Evolutionary conservation across 23 tunicate species (phyloP).

Genomic region (Trididemnum nubilum): DNA sequence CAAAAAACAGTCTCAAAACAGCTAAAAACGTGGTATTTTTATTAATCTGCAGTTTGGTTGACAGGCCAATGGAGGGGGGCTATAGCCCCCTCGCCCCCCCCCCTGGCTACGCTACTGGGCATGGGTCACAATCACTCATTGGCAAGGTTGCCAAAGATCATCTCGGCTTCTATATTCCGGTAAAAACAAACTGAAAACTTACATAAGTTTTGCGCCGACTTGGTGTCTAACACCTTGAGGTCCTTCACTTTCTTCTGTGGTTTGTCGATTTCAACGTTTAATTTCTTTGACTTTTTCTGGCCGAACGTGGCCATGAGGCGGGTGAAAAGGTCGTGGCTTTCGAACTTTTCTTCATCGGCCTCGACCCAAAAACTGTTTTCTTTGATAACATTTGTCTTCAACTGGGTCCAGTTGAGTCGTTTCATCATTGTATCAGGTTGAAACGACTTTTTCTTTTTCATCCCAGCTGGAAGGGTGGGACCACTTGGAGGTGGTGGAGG

Average conservation of each 20-base stretch:
- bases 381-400: slow-evolving; percentile 40
- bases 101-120: too few species aligned
- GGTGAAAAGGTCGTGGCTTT: slow-evolving; percentile 73
- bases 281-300: slow-evolving; percentile 78
- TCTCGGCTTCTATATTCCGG: neutral
- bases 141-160: neutral
- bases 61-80: too few species aligned
- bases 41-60: too few species aligned
- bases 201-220: slow-evolving; percentile 91
- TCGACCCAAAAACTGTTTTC: slow-evolving; percentile 62
- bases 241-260: slow-evolving; percentile 93
- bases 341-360: slow-evolving; percentile 75
- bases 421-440: slow-evolving; percentile 91
- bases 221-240: slow-evolving; percentile 76
- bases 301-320: slow-evolving; percentile 86
- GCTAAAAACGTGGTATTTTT: too few species aligned
- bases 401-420: slow-evolving; percentile 52
- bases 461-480: slow-evolving; percentile 57
- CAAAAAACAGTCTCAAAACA: too few species aligned
- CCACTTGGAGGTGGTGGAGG: slow-evolving; percentile 66
- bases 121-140: too few species aligned
- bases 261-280: slow-evolving; percentile 49
- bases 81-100: too few species aligned
- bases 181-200: slow-evolving; percentile 32
- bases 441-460: slow-evolving; percentile 75